Base-by-base conservation (phyloP, 2,113 vertebrate genomes). In the Syngnathus typhle region DNA sequence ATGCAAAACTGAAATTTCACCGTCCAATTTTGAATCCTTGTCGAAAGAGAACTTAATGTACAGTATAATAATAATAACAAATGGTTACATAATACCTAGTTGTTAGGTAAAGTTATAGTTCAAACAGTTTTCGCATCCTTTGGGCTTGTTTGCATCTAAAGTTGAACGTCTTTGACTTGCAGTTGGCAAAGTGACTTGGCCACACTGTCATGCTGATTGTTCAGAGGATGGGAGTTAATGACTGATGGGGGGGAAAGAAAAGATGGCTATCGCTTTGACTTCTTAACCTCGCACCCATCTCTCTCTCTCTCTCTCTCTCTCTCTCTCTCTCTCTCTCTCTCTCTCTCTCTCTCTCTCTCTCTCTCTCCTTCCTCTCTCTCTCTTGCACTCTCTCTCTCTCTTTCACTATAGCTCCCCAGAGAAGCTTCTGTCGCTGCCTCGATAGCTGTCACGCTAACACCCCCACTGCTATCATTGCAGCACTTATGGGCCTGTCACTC, bases 401-500 rank as follows among this genome's bases (percentile, higher is more conserved):
- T 80, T n/a, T 67, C 41, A 73, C 54, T 66, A 73, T 72, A 81
- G 83, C 80, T 82, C 75, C 77, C 75, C 64, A 76, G 61, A 82
- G 74, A 75, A 79, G 76, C 82, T 82, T 70, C 85, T 88, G 83
- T 88, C 87, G 87, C 78, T 27, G 66, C 80, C 70, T 72, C 71
- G 73, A 88, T 81, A 69, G 83, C 87, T 87, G 88, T 90, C 90
- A 89, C 75, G 60, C 86, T 88, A 89, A 90, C 88, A 85, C 88
- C 79, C 77, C 77, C 74, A 68, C 84, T 46, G 67, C 88, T 90
- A 89, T 91, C 88, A 88, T 86, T 82, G 80, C 74, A 84, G 73
- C 85, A 87, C 89, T 91, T 90, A 91, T 91, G 85, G 85, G 86
- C 77, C 87, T 88, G 88, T 90, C 89, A 90, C 63, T 92, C 90